Evolutionary conservation across 1,140 invertebrate genomes (phyloP).

Genomic region (Bombus ignitus): DNA sequence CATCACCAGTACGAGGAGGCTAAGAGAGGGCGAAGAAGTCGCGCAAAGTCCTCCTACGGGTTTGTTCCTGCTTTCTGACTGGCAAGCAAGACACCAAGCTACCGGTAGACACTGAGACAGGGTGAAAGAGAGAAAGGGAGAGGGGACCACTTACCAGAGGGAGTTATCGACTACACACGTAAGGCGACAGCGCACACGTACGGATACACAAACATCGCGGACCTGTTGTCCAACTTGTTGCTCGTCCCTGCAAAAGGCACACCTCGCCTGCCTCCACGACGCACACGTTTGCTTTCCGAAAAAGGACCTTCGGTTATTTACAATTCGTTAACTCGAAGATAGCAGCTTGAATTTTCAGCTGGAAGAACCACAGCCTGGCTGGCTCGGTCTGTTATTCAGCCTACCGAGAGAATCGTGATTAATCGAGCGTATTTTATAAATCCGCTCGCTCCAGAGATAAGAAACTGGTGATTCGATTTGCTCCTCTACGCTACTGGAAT

Average conservation of each 20-base stretch:
- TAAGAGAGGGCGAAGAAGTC: background rate
- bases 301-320: slow-evolving; percentile 35
- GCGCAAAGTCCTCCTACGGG: background rate
- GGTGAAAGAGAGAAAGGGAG: slow-evolving; percentile 1
- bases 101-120: background rate
- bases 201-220: slow-evolving; percentile 77
- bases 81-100: background rate
- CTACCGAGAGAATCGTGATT: too few species aligned
- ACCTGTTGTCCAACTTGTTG: slow-evolving; percentile 82
- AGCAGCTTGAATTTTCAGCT: background rate
- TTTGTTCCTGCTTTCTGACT: background rate
- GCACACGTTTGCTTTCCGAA: slow-evolving; percentile 51
- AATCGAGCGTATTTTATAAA: too few species aligned
- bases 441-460: background rate
- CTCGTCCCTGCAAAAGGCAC: slow-evolving; percentile 72
- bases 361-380: background rate
- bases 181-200: slow-evolving; percentile 69
- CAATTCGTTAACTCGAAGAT: background rate
- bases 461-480: background rate
- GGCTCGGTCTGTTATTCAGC: too few species aligned
- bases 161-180: slow-evolving; percentile 68
- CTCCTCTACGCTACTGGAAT: background rate
- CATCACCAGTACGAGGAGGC: background rate
- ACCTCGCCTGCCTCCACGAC: slow-evolving; percentile 57
- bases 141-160: slow-evolving; percentile 51